A percentile compares a stretch with the other conserved stretches of the same genome.
Conservation (phyloP, 1,140 invertebrate species). For the Scaptomyza pallida region DNA sequence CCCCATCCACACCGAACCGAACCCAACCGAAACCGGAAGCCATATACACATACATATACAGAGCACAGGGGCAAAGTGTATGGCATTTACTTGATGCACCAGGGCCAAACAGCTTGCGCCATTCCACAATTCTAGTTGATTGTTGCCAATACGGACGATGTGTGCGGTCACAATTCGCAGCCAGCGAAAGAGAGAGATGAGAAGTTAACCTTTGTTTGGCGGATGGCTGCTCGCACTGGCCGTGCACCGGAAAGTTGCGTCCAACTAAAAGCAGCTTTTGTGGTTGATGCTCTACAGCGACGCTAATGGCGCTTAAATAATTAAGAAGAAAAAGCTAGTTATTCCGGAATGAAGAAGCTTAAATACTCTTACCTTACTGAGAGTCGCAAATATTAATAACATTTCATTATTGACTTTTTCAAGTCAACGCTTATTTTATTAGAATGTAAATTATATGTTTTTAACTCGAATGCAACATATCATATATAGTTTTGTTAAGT, state of each 20-base stretch:
- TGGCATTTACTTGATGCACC: constrained; percentile 71
- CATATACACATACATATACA: constrained; percentile 1
- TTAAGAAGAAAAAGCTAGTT: constrained; percentile 35
- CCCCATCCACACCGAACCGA: not conserved
- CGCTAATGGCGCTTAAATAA: constrained; percentile 74
- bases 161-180: constrained; percentile 47
- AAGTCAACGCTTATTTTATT: too few species aligned
- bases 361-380: not conserved
- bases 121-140: constrained; percentile 48
- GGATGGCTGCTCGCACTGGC: constrained; percentile 44
- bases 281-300: constrained; percentile 46
- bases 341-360: not conserved
- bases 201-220: constrained; percentile 66
- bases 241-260: constrained; percentile 55
- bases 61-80: constrained; percentile 64
- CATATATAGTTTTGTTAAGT: too few species aligned
- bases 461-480: too few species aligned
- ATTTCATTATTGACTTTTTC: too few species aligned
- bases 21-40: constrained; percentile 19
- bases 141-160: constrained; percentile 46
- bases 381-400: too few species aligned
- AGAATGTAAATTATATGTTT: too few species aligned
- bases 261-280: constrained; percentile 67
- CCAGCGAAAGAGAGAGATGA: constrained; percentile 46
- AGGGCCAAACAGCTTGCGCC: constrained; percentile 49